These are phyloP conservation scores for Myoxocephalus aenaeus DNA, from an alignment of 2,797 vertebrate genomes.

Conservation along the genomic window DNA sequence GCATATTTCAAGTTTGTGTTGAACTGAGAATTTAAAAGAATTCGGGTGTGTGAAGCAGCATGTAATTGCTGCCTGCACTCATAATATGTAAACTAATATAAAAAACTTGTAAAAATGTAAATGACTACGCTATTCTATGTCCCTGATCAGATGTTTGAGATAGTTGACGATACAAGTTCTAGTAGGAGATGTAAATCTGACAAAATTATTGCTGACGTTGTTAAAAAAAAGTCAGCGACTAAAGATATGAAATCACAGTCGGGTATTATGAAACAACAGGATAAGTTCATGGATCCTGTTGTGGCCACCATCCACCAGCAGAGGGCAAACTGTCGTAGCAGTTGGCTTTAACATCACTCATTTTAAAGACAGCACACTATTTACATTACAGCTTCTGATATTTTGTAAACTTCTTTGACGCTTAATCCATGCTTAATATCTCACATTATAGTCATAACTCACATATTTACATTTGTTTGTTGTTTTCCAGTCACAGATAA, in stretches of 20 bases:
- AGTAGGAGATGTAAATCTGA: not conserved
- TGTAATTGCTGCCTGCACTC: conserved; percentile 2
- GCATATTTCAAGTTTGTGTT: conserved; percentile 9
- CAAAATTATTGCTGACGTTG: not conserved
- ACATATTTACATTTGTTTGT: conserved; percentile 59
- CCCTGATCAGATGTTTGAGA: conserved; percentile 56
- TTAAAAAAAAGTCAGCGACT: conserved; percentile 15
- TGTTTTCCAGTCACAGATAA: conserved; percentile 41
- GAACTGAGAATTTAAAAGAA: conserved; percentile 7
- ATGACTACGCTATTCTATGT: conserved; percentile 26
- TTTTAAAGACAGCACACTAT: conserved; percentile 60
- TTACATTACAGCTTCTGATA: conserved; percentile 68
- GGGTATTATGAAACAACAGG: not conserved
- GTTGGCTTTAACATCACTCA: conserved; percentile 43
- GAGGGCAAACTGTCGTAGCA: conserved; percentile 52
- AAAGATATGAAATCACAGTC: conserved; percentile 35
- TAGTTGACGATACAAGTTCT: not conserved
- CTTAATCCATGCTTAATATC: conserved; percentile 65
- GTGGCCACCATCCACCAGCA: conserved; percentile 47
- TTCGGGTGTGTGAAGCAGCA: not conserved
- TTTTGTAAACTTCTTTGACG: conserved; percentile 67
- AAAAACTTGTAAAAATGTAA: conserved; percentile 16
- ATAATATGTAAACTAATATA: conserved; percentile 1
- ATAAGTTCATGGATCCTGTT: conserved; percentile 17
- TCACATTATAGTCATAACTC: conserved; percentile 38